phyloP scores from a whole-genome alignment of 2,797 vertebrate genomes.

The Hippocampus kuda region DNA sequence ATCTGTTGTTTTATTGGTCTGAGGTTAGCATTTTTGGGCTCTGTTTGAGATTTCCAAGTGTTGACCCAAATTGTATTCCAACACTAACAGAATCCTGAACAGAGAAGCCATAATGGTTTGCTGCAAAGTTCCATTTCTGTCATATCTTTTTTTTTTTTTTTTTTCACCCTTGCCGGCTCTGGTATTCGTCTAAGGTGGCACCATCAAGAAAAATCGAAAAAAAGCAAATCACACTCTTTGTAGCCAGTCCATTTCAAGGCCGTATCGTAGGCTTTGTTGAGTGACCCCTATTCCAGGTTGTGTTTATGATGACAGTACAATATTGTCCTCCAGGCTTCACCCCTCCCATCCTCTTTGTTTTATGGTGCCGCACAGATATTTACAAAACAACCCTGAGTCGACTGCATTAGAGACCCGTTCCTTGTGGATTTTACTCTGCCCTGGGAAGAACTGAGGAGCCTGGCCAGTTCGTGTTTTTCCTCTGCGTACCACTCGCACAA shows the following conservation, averaged over 20 bases:
- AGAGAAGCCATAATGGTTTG: neutral
- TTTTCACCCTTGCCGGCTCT: neutral
- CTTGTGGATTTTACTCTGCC: slow-evolving; percentile 36
- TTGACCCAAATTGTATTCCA: neutral
- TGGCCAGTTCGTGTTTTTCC: slow-evolving; percentile 51
- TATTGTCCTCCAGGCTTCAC: slow-evolving; percentile 44
- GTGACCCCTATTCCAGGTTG: slow-evolving; percentile 52
- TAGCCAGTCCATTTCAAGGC: slow-evolving; percentile 20
- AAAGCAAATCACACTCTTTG: slow-evolving; percentile 10
- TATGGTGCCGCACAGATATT: slow-evolving; percentile 68
- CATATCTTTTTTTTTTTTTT: neutral
- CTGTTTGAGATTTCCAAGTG: neutral
- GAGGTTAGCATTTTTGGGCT: neutral
- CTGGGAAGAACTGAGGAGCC: slow-evolving; percentile 40
- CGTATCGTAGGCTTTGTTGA: slow-evolving; percentile 38
- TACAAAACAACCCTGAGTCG: slow-evolving; percentile 74
- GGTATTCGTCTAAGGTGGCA: neutral
- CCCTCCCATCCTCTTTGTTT: slow-evolving; percentile 33
- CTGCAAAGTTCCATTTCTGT: neutral
- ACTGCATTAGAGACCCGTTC: slow-evolving; percentile 64
- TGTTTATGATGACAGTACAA: slow-evolving; percentile 57
- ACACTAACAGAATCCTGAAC: neutral
- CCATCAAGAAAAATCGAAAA: neutral
- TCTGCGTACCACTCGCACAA: slow-evolving; percentile 10
- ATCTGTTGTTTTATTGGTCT: neutral